Evolutionary conservation across 1,140 invertebrate genomes (phyloP).

Genomic region (Drosophila murphyi): DNA sequence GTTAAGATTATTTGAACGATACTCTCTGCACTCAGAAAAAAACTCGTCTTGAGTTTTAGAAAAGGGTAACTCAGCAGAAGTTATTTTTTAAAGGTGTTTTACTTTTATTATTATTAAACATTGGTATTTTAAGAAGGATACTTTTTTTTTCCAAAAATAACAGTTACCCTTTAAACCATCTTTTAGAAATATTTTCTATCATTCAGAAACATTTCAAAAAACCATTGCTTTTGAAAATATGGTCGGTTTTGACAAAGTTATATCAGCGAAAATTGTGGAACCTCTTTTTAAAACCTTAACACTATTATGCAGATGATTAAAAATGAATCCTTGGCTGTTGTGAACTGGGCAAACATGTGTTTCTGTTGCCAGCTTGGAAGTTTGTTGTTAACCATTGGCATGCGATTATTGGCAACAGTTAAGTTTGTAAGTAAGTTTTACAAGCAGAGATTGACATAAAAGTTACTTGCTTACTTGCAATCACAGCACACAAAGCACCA

Average conservation of each 20-base stretch:
- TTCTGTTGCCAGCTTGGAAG: conserved; percentile 6
- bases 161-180: no score
- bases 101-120: no score
- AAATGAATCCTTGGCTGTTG: neutral
- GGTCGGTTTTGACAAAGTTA: neutral
- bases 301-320: neutral
- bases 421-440: conserved; percentile 52
- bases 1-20: neutral
- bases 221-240: no score
- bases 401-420: conserved; percentile 49
- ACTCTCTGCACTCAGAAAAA: no score
- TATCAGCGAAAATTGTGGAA: neutral
- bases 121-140: no score
- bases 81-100: no score
- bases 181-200: no score
- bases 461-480: conserved; percentile 46
- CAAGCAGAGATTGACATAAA: conserved; percentile 55
- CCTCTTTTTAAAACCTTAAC: neutral
- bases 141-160: no score
- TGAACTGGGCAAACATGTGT: conserved; percentile 4
- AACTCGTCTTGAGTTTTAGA: no score
- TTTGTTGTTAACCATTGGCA: conserved; percentile 38
- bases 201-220: no score
- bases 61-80: no score
- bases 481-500: conserved; percentile 37